phyloP scores from a whole-genome alignment of 1,140 invertebrate genomes.

The Amyelois transitella region DNA sequence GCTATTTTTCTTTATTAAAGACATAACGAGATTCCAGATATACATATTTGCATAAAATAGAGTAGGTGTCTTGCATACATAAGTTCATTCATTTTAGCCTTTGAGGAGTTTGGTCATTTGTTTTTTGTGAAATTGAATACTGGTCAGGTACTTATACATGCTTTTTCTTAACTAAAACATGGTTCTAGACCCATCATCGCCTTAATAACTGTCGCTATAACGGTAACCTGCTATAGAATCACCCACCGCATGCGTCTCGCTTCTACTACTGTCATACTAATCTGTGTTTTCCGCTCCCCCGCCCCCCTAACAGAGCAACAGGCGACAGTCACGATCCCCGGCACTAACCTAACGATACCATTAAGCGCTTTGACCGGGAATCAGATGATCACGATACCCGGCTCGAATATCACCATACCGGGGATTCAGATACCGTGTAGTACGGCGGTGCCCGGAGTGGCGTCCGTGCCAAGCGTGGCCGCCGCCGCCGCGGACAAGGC shows the following conservation, averaged over 20 bases:
- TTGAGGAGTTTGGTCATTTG: too few relatives aligned
- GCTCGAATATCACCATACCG: conserved; percentile 73
- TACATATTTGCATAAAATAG: too few relatives aligned
- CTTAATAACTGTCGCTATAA: background rate
- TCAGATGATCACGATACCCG: conserved; percentile 68
- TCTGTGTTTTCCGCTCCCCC: conserved; percentile 45
- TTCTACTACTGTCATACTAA: conserved; percentile 52
- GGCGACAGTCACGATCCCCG: conserved; percentile 74
- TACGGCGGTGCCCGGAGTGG: conserved; percentile 34
- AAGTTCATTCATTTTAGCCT: too few relatives aligned
- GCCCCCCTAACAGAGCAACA: conserved; percentile 64
- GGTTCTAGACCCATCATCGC: background rate
- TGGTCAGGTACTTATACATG: too few relatives aligned
- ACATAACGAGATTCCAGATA: too few relatives aligned
- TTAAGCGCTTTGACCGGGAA: conserved; percentile 53
- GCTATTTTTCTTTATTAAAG: too few relatives aligned
- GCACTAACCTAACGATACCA: conserved; percentile 77
- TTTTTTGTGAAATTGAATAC: too few relatives aligned
- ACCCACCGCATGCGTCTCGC: conserved; percentile 29
- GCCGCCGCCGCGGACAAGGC: conserved; percentile 25
- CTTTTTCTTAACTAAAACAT: background rate
- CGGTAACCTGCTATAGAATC: background rate
- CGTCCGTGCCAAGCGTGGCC: conserved; percentile 25
- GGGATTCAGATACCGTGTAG: conserved; percentile 47
- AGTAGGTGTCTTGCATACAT: too few relatives aligned